Conservation (phyloP, 2,113 vertebrate genomes). For the Tenebrosternarchus preto region DNA sequence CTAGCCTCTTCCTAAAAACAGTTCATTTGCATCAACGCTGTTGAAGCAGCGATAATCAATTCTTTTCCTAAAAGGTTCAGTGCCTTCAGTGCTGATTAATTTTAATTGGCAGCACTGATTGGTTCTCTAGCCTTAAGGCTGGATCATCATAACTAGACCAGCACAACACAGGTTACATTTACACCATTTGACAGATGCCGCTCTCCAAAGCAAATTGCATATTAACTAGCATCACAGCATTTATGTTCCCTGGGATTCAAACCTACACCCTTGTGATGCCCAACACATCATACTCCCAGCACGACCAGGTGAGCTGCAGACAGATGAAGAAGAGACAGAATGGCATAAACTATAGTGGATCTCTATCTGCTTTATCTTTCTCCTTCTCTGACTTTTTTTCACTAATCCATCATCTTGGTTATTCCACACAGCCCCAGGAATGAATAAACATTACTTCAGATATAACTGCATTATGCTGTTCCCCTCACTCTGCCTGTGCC, state of each 20-base stretch:
- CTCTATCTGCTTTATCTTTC: not conserved
- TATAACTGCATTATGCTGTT: not conserved
- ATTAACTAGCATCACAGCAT: too few species aligned
- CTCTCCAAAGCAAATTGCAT: too few species aligned
- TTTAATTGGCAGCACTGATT: constrained; percentile 64
- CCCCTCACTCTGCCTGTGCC: not conserved
- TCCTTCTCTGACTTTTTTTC: not conserved
- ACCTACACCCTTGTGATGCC: too few species aligned
- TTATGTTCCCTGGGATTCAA: too few species aligned
- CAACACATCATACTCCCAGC: too few species aligned
- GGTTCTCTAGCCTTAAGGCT: constrained; percentile 41
- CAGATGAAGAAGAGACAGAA: too few species aligned
- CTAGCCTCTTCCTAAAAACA: not conserved
- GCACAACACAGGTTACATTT: too few species aligned
- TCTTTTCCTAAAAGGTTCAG: constrained; percentile 25
- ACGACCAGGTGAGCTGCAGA: too few species aligned
- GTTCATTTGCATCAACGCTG: not conserved
- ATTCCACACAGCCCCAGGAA: not conserved
- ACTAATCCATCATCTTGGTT: not conserved
- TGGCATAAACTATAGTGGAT: too few species aligned
- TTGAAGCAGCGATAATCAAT: not conserved
- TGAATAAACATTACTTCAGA: not conserved
- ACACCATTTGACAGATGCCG: too few species aligned
- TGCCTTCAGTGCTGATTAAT: constrained; percentile 49
- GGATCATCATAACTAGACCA: too few species aligned